These are phyloP conservation scores for Notolepis coatsorum DNA, from an alignment of 2,797 vertebrate species.

Conservation along the genomic window DNA sequence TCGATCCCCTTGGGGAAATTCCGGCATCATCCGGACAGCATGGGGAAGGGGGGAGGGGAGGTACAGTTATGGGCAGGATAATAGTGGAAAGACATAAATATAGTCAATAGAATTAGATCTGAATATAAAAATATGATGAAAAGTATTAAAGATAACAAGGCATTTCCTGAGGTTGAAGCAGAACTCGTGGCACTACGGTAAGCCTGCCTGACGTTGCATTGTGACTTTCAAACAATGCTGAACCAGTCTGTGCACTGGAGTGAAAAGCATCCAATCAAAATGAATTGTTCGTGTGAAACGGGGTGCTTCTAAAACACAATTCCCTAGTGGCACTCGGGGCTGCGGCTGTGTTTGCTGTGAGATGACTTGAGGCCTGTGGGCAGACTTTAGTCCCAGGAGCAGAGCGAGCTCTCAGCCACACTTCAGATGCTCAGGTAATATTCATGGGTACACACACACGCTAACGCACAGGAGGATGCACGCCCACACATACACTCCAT, in stretches of 20 bases:
- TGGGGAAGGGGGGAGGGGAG: too few species aligned
- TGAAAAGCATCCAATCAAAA: neutral
- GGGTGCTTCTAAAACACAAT: constrained; percentile 7
- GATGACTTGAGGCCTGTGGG: neutral
- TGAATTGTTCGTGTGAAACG: neutral
- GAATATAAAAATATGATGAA: too few species aligned
- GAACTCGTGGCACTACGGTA: too few species aligned
- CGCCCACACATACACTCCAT: neutral
- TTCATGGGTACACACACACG: neutral
- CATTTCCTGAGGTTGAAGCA: too few species aligned
- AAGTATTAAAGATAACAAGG: too few species aligned
- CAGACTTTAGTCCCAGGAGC: neutral
- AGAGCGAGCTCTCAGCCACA: constrained; percentile 9
- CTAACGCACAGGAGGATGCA: neutral
- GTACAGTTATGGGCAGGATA: too few species aligned
- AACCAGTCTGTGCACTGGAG: neutral
- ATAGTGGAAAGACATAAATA: too few species aligned
- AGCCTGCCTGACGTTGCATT: neutral
- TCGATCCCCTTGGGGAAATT: too few species aligned
- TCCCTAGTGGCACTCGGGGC: neutral
- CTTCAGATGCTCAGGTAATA: neutral
- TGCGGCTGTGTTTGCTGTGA: constrained; percentile 19
- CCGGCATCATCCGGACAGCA: too few species aligned
- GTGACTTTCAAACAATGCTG: neutral
- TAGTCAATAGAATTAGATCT: too few species aligned